phyloP scores from a whole-genome alignment of 2,113 vertebrate genomes.

The Gorsachius goisagi region DNA sequence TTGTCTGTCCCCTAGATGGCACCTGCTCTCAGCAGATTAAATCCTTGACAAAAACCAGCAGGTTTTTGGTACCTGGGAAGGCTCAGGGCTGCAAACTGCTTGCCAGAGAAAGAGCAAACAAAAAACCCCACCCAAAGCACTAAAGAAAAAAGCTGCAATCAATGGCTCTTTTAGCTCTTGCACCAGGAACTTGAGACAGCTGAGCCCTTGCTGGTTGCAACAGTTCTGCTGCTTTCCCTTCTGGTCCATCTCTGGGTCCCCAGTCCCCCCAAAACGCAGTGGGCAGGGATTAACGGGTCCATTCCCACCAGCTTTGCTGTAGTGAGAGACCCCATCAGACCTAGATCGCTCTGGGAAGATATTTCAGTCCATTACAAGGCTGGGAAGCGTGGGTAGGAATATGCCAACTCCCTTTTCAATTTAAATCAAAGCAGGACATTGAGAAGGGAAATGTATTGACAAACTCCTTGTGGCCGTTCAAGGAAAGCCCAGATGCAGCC shows the following conservation, averaged over 20 bases:
- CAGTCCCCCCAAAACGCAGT: background rate
- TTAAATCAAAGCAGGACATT: background rate
- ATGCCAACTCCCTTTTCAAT: rapidly evolving
- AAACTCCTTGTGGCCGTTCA: rapidly evolving
- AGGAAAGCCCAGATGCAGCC: background rate
- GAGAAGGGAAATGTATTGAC: background rate
- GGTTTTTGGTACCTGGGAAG: background rate
- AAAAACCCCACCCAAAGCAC: rapidly evolving
- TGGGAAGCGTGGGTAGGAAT: background rate
- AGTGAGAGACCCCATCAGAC: background rate
- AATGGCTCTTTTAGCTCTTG: background rate
- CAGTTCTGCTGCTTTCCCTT: background rate
- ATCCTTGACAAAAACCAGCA: background rate
- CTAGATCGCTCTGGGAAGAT: rapidly evolving
- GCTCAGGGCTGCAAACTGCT: background rate
- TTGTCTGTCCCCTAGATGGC: constrained; percentile 49
- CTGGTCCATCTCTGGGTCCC: background rate
- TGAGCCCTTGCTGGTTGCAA: background rate
- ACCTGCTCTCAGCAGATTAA: constrained; percentile 35
- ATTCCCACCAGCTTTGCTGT: background rate
- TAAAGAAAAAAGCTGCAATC: rapidly evolving
- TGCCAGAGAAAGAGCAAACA: background rate
- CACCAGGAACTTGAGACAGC: background rate
- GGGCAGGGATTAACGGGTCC: rapidly evolving
- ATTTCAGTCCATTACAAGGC: background rate